Percentiles rank a stretch among this genome's conserved stretches.
phyloP scores from a whole-genome alignment of 2,888 invertebrate species.

The Ennomos quercinarius region DNA sequence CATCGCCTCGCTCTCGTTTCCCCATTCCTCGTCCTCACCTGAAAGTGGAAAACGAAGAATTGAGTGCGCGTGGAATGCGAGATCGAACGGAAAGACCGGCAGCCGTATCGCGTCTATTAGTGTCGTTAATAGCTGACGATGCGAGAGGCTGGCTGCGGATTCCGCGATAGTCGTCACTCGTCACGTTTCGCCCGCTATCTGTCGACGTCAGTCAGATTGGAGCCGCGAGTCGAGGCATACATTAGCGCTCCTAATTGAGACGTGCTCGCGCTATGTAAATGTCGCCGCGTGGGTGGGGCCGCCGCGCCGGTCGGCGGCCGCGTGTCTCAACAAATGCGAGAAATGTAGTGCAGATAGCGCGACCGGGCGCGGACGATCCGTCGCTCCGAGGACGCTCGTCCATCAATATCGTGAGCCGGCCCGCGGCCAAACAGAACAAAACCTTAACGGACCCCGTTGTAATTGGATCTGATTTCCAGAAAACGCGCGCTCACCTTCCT shows the following conservation, averaged over 20 bases:
- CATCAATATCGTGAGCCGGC: conserved; percentile 76
- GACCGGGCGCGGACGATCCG: conserved; percentile 66
- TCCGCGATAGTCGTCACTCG: conserved; percentile 80
- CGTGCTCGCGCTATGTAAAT: conserved; percentile 84
- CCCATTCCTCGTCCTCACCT: conserved; percentile 89
- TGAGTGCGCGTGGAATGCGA: conserved; percentile 47
- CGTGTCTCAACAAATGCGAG: conserved; percentile 6
- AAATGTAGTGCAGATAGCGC: conserved; percentile 19
- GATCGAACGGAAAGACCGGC: conserved; percentile 52
- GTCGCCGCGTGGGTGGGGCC: conserved; percentile 82
- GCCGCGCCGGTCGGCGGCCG: conserved; percentile 28
- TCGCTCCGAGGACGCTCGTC: conserved; percentile 58
- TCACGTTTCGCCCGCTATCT: conserved; percentile 82
- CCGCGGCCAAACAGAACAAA: conserved; percentile 81
- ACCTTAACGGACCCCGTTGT: conserved; percentile 82
- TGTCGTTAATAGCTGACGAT: conserved; percentile 77
- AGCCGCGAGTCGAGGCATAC: conserved; percentile 82
- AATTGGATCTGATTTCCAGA: conserved; percentile 86
- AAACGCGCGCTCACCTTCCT: conserved; percentile 82
- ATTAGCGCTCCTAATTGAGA: conserved; percentile 86
- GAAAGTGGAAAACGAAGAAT: conserved; percentile 52
- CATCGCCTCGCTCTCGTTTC: conserved; percentile 86
- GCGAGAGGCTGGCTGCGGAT: conserved; percentile 66
- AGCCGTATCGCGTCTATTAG: conserved; percentile 75
- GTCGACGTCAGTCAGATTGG: conserved; percentile 81